Percentiles rank a stretch among this genome's conserved stretches.
Evolutionary conservation across 1,140 invertebrate genomes (phyloP).

Genomic region (Nomia melanderi): DNA sequence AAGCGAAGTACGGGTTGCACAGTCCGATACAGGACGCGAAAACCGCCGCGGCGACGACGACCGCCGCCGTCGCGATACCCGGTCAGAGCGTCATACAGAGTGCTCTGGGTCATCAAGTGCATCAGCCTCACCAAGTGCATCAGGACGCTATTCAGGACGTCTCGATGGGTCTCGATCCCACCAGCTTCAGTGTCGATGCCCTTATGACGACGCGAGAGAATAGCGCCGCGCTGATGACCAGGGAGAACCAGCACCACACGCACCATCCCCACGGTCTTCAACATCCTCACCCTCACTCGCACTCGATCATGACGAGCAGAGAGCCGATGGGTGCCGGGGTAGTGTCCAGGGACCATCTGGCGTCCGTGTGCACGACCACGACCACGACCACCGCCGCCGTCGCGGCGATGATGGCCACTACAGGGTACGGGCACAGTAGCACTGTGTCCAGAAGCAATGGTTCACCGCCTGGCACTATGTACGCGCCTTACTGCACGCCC

Average conservation of each 20-base stretch:
- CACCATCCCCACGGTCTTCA: constrained; percentile 82
- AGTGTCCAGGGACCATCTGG: constrained; percentile 76
- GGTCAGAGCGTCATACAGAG: constrained; percentile 74
- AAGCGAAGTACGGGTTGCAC: constrained; percentile 78
- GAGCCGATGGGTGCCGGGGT: constrained; percentile 72
- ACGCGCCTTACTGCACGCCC: constrained; percentile 80
- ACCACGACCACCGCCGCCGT: constrained; percentile 74
- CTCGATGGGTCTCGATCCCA: constrained; percentile 79
- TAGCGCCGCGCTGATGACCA: constrained; percentile 74
- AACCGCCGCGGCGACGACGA: constrained; percentile 52
- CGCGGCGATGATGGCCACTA: constrained; percentile 80
- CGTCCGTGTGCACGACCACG: constrained; percentile 59
- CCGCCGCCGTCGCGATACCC: constrained; percentile 29
- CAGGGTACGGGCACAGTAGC: constrained; percentile 80
- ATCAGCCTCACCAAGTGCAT: constrained; percentile 72
- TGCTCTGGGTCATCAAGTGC: constrained; percentile 72
- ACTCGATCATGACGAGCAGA: constrained; percentile 80
- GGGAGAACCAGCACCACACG: constrained; percentile 79
- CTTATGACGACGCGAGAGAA: constrained; percentile 80
- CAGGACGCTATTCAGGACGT: constrained; percentile 79
- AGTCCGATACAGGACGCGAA: constrained; percentile 80
- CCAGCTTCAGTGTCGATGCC: constrained; percentile 82
- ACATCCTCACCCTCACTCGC: constrained; percentile 77
- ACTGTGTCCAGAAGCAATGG: constrained; percentile 79
- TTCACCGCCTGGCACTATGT: constrained; percentile 81